A percentile compares a stretch with the other conserved stretches of the same genome.
Evolutionary conservation across 2,797 vertebrate genomes (phyloP).

Genomic region (Bovichtus variegatus): DNA sequence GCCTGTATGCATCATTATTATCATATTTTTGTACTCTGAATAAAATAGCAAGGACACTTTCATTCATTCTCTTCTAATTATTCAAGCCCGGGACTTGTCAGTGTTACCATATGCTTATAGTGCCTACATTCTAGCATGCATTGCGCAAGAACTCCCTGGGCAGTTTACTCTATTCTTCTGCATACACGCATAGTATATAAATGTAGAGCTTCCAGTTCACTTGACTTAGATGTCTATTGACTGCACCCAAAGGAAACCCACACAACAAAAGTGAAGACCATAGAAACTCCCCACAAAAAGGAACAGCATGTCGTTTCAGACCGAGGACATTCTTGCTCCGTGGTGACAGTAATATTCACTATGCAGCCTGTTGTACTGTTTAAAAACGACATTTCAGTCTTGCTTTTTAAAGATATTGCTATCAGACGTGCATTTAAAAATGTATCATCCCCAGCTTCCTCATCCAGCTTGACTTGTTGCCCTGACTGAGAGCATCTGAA

Average conservation of each 20-base stretch:
- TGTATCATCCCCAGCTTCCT: neutral
- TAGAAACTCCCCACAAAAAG: neutral
- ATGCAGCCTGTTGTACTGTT: neutral
- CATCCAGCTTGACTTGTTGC: slow-evolving; percentile 42
- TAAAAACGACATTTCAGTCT: neutral
- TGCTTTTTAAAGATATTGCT: neutral
- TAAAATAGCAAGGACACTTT: neutral
- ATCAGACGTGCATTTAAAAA: neutral
- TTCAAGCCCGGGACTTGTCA: slow-evolving; percentile 3
- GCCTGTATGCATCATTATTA: neutral
- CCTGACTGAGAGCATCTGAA: slow-evolving; percentile 30
- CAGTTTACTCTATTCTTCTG: slow-evolving; percentile 1
- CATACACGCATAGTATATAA: neutral
- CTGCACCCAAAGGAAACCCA: neutral
- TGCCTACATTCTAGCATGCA: slow-evolving; percentile 29
- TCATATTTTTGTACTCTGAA: neutral
- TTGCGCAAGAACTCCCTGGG: neutral
- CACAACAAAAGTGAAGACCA: neutral
- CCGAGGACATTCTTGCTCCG: neutral
- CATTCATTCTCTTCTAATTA: slow-evolving; percentile 1
- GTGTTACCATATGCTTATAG: neutral
- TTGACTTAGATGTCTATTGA: slow-evolving; percentile 14
- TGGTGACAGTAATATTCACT: neutral
- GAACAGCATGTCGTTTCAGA: neutral
- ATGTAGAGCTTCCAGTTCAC: slow-evolving; percentile 25